Conservation (phyloP, 2,113 vertebrate species). For the Megaceryle torquata region DNA sequence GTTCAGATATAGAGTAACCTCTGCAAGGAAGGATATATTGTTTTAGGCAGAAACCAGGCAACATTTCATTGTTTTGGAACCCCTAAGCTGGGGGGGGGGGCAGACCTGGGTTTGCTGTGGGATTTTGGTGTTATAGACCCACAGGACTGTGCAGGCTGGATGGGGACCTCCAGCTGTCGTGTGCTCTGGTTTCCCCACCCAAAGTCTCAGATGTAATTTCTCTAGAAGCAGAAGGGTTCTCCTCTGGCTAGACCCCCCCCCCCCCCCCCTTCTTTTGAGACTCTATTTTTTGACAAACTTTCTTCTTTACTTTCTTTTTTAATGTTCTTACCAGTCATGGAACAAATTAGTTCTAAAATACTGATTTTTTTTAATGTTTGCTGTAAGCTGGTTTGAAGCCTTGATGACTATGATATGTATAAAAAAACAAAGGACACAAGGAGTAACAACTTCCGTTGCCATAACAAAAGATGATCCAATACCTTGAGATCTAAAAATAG, state of each 20-base stretch:
- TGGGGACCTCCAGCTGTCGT: neutral
- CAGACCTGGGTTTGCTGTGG: neutral
- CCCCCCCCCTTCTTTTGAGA: neutral
- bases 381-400: conserved; percentile 21
- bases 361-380: neutral
- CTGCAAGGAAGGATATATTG: neutral
- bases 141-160: neutral
- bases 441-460: conserved; percentile 26
- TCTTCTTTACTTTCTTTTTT: neutral
- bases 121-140: neutral
- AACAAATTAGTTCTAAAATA: neutral
- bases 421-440: conserved; percentile 3
- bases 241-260: neutral
- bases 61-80: neutral
- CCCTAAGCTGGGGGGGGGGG: neutral
- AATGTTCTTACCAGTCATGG: neutral
- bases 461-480: conserved; percentile 42
- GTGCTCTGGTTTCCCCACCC: neutral
- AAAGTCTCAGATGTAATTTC: neutral
- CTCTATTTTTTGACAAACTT: neutral
- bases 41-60: neutral
- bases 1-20: neutral
- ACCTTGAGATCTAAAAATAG: neutral
- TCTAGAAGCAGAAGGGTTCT: neutral
- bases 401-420: neutral